A percentile compares a stretch with the other conserved stretches of the same genome.
Evolutionary conservation across 1,140 invertebrate species (phyloP).

Genomic region (Trachymyrmex septentrionalis): DNA sequence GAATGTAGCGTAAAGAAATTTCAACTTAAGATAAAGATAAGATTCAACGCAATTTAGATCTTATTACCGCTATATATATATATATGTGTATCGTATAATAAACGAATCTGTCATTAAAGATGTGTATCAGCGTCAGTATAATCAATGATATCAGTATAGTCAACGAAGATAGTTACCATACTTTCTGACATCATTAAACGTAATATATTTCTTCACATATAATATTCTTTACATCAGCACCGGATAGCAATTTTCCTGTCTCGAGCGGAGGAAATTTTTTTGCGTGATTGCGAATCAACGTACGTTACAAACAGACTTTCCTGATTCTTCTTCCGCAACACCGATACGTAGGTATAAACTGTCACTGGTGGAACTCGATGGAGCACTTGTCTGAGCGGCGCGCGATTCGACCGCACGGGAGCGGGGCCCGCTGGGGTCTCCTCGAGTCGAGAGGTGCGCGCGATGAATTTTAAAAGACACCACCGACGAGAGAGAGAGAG

Average conservation of each 20-base stretch:
- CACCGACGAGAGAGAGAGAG: constrained; percentile 43
- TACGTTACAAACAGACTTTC: constrained; percentile 31
- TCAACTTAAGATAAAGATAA: neutral
- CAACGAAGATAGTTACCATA: neutral
- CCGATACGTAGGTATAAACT: constrained; percentile 34
- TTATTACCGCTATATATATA: neutral
- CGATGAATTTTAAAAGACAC: constrained; percentile 72
- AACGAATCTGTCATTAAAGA: neutral
- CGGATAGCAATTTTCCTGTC: neutral
- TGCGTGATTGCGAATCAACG: neutral
- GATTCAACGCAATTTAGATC: neutral
- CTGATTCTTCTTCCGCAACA: neutral
- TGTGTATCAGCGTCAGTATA: neutral
- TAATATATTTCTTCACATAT: neutral
- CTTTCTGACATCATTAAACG: neutral
- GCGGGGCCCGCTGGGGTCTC: constrained; percentile 44
- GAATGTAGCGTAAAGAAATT: neutral
- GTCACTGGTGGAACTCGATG: constrained; percentile 8
- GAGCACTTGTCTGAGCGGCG: constrained; percentile 38
- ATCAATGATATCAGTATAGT: too few relatives aligned
- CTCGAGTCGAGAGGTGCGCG: constrained; percentile 31
- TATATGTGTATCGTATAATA: neutral
- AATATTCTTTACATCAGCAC: neutral
- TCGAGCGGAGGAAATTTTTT: neutral
- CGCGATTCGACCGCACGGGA: constrained; percentile 65